Base-by-base conservation (phyloP, 2,113 vertebrate species). In the Epinephelus lanceolatus region DNA sequence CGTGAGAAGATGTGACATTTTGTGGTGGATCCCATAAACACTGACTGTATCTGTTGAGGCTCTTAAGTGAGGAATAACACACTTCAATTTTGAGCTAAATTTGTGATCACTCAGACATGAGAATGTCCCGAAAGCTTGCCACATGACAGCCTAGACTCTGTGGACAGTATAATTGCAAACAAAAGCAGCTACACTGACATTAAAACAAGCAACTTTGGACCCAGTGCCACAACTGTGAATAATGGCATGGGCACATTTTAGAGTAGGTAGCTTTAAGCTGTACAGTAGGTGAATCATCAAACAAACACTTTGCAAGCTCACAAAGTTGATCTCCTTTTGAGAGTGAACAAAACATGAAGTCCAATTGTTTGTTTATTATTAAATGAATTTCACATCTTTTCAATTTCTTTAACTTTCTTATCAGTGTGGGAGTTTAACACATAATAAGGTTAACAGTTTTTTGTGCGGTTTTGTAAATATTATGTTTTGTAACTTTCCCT, bases 101-200 rank as follows among this genome's bases (percentile, higher is more conserved):
- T 37, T 33, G 30, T 25, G 10, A 45, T 47, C 21, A 71, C 12
- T 65, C 4, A 37, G 11, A 47, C 4, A 8, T n/a, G 17, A 53
- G 62, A 45, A 17, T 21, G 72, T 42, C n/a, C 17, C 3, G 10
- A 61, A 53, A 61, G 57, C 7, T 5, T 25, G 18, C 8, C 30
- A 45, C 23, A 47, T 57, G 25, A 12, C 23, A 40, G 21, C 8
- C 10, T 27, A 27, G 40, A 63, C 53, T 71, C 14, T 15, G 25
- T 30, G 6, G 8, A 61, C 67, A 9, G 2, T 18, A 52, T 59
- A 8, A 56, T 3, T 69, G 10, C 13, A 42, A 57, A 61, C 40
- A 68, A 73, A 69, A 30, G 60, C 40, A 25, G 57, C 45, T 72
- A 57, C 10, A 65, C 37, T 37, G 9, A 17, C n/a, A 18, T 68